Base-by-base conservation (phyloP, 2,888 invertebrate genomes). In the Meteorus colon region DNA sequence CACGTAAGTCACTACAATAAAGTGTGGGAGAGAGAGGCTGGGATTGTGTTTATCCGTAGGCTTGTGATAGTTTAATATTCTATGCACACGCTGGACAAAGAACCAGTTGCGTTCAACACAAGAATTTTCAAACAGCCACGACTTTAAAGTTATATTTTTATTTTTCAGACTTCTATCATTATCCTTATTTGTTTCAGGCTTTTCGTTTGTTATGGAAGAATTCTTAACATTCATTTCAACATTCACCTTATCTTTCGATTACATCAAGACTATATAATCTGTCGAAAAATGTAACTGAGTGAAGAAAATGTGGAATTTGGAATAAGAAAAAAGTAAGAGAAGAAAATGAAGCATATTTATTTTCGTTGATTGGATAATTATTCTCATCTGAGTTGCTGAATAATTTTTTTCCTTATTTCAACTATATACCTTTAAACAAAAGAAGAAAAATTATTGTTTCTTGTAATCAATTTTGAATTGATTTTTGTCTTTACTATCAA, bases 21-120 rank as follows among this genome's bases (percentile, higher is more conserved):
- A 41, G 34, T 12, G 12, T 41, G 41, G 8, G 12, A 41, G 41
- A 41, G 12, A 41, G 41, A 34, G 34, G 12, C 12, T 41, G 45
- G 41, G 55, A 75, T 48, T 37, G 66, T 34, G 8, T 34, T 34
- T 34, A 34, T 34, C 37, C 31, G 27, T 41, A 27, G 55, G 51
- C 29, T 73, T 63, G 66, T n/a, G 14, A 34, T 12, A 6, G 34
- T 66, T 65, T 73, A 66, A 63, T 73, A 68, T 73, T 73, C 73
- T 37, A 63, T 59, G 48, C 73, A 71, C 60, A 66, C 45, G 51
- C 51, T 19, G 37, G 12, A 19, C 55, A 67, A 29, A 67, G 66
- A 73, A 73, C 73, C 73, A 67, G 66, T 73, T 66, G 59, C 62
- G 16, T 48, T 24, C 55, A 59, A 19, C 37, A 19, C 37, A 67